Percentiles rank a stretch among this genome's conserved stretches.
Evolutionary conservation across 2,888 invertebrate genomes (phyloP).

Genomic region (Nomada fabriciana): DNA sequence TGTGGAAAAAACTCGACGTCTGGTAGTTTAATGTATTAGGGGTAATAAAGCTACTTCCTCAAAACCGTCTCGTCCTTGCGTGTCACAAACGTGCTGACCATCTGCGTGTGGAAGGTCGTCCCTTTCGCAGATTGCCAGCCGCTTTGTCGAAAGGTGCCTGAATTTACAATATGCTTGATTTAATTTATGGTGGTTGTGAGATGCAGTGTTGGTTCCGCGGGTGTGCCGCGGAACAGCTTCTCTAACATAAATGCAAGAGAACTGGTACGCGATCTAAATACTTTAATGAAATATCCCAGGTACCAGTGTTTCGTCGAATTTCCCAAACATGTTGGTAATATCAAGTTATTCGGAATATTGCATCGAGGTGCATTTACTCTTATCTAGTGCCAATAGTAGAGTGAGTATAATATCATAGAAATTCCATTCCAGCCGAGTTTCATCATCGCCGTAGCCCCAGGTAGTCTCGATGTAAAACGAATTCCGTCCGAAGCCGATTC

Average conservation of each 20-base stretch:
- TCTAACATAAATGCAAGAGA: not conserved
- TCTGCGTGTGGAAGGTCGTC: no score
- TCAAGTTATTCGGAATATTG: constrained; percentile 32
- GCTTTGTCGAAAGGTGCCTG: no score
- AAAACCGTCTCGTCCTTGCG: no score
- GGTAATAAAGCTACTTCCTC: no score
- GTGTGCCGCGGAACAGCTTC: no score
- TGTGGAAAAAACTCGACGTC: no score
- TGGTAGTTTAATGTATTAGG: no score
- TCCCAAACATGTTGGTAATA: constrained; percentile 29
- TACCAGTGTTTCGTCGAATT: constrained; percentile 26
- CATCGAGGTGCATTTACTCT: constrained; percentile 13
- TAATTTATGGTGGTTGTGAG: no score
- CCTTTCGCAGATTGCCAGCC: no score
- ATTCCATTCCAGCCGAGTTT: constrained; percentile 52
- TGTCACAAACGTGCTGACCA: no score
- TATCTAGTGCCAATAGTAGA: constrained; percentile 10
- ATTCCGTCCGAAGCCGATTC: constrained; percentile 43
- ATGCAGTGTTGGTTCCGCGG: no score
- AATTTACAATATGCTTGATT: no score
- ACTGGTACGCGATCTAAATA: not conserved
- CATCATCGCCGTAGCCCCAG: constrained; percentile 39
- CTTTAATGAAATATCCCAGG: constrained; percentile 3
- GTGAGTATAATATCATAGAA: constrained; percentile 47
- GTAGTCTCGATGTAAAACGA: constrained; percentile 48